phyloP scores from a whole-genome alignment of 2,888 invertebrate species.

The Pasiphila rectangulata region DNA sequence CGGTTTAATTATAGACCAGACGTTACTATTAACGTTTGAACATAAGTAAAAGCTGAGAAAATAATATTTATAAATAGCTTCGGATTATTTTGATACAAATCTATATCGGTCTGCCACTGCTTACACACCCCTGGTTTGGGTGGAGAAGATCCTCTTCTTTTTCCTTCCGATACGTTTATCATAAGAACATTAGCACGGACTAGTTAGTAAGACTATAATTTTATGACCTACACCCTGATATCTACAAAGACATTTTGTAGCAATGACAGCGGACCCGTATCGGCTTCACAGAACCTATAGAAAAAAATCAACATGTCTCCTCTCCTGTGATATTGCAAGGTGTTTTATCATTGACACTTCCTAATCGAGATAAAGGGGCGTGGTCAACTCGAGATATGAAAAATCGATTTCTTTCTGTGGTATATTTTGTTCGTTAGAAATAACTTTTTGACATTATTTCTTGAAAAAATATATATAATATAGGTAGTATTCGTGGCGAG shows the following conservation, averaged over 20 bases:
- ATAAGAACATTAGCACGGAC: constrained; percentile 72
- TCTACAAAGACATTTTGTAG: constrained; percentile 80
- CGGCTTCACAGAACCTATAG: constrained; percentile 79
- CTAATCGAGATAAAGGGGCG: constrained; percentile 60
- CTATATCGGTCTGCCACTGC: constrained; percentile 76
- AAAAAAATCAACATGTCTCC: constrained; percentile 79
- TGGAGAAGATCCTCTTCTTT: constrained; percentile 75
- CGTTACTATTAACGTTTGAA: constrained; percentile 80
- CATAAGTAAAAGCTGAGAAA: constrained; percentile 81
- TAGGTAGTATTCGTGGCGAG: no score
- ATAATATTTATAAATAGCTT: constrained; percentile 82
- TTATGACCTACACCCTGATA: constrained; percentile 80
- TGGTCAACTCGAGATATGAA: constrained; percentile 37
- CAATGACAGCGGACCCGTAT: constrained; percentile 78
- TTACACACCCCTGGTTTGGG: constrained; percentile 80
- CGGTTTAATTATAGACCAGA: constrained; percentile 79
- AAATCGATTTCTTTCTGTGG: constrained; percentile 40
- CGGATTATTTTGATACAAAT: constrained; percentile 80
- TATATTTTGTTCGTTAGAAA: no score
- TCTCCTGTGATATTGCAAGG: constrained; percentile 67
- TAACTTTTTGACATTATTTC: no score
- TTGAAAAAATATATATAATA: no score
- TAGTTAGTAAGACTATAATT: constrained; percentile 71
- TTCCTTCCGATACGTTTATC: constrained; percentile 61
- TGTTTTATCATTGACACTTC: constrained; percentile 69